These are phyloP conservation scores for Leptopilina myrica DNA, from an alignment of 2,888 invertebrate species.

Conservation along the genomic window DNA sequence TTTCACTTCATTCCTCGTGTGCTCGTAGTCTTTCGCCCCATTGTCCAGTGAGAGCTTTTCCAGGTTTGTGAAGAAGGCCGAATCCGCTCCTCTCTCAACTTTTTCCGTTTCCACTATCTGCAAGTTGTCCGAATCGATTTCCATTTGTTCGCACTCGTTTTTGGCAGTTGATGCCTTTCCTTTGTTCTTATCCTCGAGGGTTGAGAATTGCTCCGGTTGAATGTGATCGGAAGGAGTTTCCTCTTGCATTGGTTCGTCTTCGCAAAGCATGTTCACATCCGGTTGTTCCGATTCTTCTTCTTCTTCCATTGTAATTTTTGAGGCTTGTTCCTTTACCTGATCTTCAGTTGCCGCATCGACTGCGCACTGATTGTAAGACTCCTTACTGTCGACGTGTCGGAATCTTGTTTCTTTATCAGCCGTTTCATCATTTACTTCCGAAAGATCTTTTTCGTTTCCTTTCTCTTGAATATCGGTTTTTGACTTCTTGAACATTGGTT, in stretches of 20 bases:
- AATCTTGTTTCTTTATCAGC: conserved; percentile 75
- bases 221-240: conserved; percentile 77
- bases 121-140: conserved; percentile 80
- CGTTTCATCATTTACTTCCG: conserved; percentile 66
- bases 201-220: conserved; percentile 9
- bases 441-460: conserved; percentile 7
- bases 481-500: conserved; percentile 82
- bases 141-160: conserved; percentile 32
- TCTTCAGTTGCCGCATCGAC: conserved; percentile 89
- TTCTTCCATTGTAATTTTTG: conserved; percentile 81
- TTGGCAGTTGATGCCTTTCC: conserved; percentile 59
- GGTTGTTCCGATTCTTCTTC: conserved; percentile 77
- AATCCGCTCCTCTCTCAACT: conserved; percentile 84
- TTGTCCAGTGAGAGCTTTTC: conserved; percentile 40
- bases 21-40: conserved; percentile 53
- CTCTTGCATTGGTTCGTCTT: conserved; percentile 79
- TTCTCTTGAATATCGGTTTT: conserved; percentile 78
- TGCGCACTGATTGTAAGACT: conserved; percentile 85
- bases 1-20: conserved; percentile 65
- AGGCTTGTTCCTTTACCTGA: conserved; percentile 84
- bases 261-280: conserved; percentile 70
- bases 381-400: conserved; percentile 90
- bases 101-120: conserved; percentile 81
- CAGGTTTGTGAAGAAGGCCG: conserved; percentile 85
- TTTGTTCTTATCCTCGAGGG: conserved; percentile 72